These are phyloP conservation scores for Nemoura dubitans DNA, from an alignment of 2,888 invertebrate species.

Conservation along the genomic window DNA sequence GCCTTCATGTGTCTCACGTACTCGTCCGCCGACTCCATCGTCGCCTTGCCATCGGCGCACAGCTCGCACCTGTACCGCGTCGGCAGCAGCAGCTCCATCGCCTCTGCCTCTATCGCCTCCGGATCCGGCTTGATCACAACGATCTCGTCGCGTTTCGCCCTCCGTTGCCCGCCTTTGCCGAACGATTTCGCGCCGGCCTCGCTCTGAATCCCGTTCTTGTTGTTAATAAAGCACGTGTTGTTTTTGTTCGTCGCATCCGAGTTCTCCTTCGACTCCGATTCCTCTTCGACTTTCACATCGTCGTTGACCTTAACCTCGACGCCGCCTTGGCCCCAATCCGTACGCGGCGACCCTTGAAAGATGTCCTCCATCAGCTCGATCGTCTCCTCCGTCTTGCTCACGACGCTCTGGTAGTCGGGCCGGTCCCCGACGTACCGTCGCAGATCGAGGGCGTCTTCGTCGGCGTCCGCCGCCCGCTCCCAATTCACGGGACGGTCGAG, in stretches of 20 bases:
- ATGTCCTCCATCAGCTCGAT: conserved; percentile 22
- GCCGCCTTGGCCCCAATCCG: not conserved
- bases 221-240: not conserved
- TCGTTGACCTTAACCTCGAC: not conserved
- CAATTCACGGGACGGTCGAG: not conserved
- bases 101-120: not conserved
- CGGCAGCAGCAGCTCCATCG: not conserved
- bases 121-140: conserved; percentile 18
- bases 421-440: not conserved
- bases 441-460: conserved; percentile 1
- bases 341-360: not conserved
- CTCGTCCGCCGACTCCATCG: not conserved
- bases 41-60: conserved; percentile 1
- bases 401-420: not conserved
- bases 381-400: not conserved
- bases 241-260: conserved; percentile 4
- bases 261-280: conserved; percentile 23
- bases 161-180: not conserved
- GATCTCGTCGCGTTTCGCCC: no score
- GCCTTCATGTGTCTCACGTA: conserved; percentile 10
- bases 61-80: conserved; percentile 4
- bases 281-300: not conserved
- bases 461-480: not conserved
- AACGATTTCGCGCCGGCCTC: not conserved
- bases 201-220: not conserved